These are phyloP conservation scores for Thaleichthys pacificus DNA, from an alignment of 2,797 vertebrate genomes.

Conservation along the genomic window DNA sequence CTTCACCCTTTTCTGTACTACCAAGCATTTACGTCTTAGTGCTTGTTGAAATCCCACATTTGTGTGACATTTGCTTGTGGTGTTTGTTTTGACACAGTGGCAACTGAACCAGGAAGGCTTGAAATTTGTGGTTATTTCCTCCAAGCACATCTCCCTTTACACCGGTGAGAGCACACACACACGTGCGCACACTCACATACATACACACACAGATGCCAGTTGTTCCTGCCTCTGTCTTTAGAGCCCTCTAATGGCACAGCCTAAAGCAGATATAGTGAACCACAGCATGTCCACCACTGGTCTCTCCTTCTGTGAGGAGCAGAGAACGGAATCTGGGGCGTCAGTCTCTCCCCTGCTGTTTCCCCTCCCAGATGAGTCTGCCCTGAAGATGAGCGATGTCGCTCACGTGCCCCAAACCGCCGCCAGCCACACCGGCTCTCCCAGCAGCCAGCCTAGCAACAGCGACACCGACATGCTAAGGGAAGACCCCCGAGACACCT, in stretches of 20 bases:
- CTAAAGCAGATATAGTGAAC: background rate
- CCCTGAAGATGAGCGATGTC: conserved; percentile 80
- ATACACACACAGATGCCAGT: background rate
- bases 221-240: background rate
- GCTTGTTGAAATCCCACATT: background rate
- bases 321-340: background rate
- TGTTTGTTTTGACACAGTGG: conserved; percentile 81
- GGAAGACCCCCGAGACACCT: conserved; percentile 82
- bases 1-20: background rate
- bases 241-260: background rate
- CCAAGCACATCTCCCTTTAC: conserved; percentile 87
- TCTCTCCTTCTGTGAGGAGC: too few relatives aligned
- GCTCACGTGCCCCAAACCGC: conserved; percentile 86
- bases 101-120: conserved; percentile 68
- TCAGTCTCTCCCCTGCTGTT: background rate
- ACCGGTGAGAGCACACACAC: conserved; percentile 77
- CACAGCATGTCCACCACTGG: background rate
- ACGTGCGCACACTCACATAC: background rate
- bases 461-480: conserved; percentile 80
- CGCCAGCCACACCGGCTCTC: conserved; percentile 70
- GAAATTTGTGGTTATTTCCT: conserved; percentile 82
- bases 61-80: conserved; percentile 1
- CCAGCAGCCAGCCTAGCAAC: conserved; percentile 4
- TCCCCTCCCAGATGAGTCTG: conserved; percentile 80
- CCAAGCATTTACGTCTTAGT: background rate